Evolutionary conservation across 2,113 vertebrate genomes (phyloP).

Genomic region (Entelurus aequoreus): DNA sequence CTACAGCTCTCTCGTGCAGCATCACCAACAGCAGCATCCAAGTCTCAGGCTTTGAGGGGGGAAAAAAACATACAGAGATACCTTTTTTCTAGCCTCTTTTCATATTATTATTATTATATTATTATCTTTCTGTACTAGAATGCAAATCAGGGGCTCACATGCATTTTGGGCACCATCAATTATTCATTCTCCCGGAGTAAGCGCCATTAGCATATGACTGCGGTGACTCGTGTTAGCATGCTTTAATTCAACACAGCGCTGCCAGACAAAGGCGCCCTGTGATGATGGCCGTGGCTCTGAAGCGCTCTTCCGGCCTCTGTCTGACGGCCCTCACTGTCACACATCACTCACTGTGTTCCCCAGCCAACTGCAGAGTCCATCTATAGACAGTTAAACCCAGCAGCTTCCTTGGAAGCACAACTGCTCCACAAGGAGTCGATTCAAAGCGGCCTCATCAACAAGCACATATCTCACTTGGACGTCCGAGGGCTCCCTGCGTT

Average conservation of each 20-base stretch:
- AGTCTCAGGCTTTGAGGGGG: conserved; percentile 23
- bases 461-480: conserved; percentile 1
- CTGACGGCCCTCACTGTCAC: conserved; percentile 52
- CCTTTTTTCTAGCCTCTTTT: conserved; percentile 53
- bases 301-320: conserved; percentile 60
- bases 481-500: background rate
- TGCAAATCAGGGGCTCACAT: conserved; percentile 53
- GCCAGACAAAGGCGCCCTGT: conserved; percentile 66
- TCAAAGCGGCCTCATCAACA: conserved; percentile 19
- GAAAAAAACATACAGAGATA: conserved; percentile 32
- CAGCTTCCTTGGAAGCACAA: conserved; percentile 29
- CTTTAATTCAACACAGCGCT: conserved; percentile 64
- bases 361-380: conserved; percentile 58
- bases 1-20: conserved; percentile 42
- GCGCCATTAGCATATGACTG: conserved; percentile 69
- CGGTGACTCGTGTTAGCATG: conserved; percentile 57
- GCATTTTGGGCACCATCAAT: conserved; percentile 63
- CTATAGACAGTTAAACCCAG: conserved; percentile 48
- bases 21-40: conserved; percentile 39
- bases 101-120: conserved; percentile 24
- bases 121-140: conserved; percentile 35
- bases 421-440: conserved; percentile 32
- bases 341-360: conserved; percentile 61
- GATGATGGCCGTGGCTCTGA: conserved; percentile 57
- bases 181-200: conserved; percentile 64